Base-by-base conservation (phyloP, 2,888 invertebrate genomes). In the Physocephala rufipes region DNA sequence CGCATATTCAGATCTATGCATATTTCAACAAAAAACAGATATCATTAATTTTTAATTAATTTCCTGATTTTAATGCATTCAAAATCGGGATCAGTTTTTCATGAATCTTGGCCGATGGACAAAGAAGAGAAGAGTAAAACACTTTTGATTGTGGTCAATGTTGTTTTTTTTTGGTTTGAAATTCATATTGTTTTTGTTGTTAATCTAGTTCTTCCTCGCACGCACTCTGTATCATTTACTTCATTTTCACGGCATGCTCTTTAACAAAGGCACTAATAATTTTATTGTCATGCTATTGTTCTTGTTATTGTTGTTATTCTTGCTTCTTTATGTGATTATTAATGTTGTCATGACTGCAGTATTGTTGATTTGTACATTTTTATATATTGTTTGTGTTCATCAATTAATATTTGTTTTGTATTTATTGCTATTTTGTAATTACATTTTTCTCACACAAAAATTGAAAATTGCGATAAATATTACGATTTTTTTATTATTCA, bases 11-110 rank as follows among this genome's bases (percentile, higher is more conserved):
- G 15, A 58, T 36, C 4, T 36, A 36, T 36, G 36, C 36, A 36
- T 36, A 36, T 36, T 36, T 36, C 5, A 36, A 36, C 5, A 36
- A 36, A 36, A 36, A 36, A 36, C n/a, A 36, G 49, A n/a, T 49
- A 16, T 36, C 36, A 36, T 58, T 58, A 24, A 58, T 58, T 58
- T 12, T 58, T 58, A 58, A 58, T 58, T 58, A 58, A 58, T 58
- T 58, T 58, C 58, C 1, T 2, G 58, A 28, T 58, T 24, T 19
- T 26, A 28, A 24, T 58, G 58, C 13, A 28, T 58, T 53, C 21
- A 12, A 21, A 53, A 26, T 24, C 26, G n/a, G n/a, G n/a, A 58
- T 58, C 36, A 21, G 53, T 53, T 53, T 19, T 53, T 53, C 12
- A n/a, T 21, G 19, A 21, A 9, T 28, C 16, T 13, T 58, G 13